Evolutionary conservation across 2,797 vertebrate genomes (phyloP).

Genomic region (Leptatherina wallacei): DNA sequence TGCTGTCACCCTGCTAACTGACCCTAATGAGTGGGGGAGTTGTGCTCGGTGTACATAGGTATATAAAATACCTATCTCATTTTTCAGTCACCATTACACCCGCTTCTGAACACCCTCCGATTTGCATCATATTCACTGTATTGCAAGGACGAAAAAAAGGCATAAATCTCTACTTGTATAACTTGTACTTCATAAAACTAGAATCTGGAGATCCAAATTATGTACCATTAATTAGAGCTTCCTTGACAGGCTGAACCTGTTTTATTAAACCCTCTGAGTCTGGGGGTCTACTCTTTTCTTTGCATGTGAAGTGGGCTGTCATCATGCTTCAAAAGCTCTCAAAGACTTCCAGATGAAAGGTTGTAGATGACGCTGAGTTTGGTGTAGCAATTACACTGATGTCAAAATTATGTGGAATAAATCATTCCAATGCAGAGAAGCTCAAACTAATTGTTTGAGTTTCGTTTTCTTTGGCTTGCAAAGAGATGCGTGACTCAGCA

Average conservation of each 20-base stretch:
- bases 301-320: neutral
- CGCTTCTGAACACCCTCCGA: too few relatives aligned
- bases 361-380: neutral
- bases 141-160: too few relatives aligned
- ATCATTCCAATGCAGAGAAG: neutral
- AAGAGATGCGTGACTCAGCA: neutral
- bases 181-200: neutral
- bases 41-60: too few relatives aligned
- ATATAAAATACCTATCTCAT: too few relatives aligned
- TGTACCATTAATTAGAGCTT: neutral
- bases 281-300: neutral
- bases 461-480: neutral
- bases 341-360: neutral
- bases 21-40: too few relatives aligned
- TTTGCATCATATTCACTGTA: too few relatives aligned
- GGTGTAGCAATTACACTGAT: neutral
- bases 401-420: neutral
- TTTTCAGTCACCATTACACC: too few relatives aligned
- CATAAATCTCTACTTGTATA: neutral
- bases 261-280: neutral
- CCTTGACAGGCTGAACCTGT: neutral
- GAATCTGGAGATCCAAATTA: neutral
- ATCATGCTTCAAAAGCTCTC: neutral
- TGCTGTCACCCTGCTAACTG: too few relatives aligned
- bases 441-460: neutral